Evolutionary conservation across 2,888 invertebrate species (phyloP).

Genomic region (Glaucopsyche alexis): DNA sequence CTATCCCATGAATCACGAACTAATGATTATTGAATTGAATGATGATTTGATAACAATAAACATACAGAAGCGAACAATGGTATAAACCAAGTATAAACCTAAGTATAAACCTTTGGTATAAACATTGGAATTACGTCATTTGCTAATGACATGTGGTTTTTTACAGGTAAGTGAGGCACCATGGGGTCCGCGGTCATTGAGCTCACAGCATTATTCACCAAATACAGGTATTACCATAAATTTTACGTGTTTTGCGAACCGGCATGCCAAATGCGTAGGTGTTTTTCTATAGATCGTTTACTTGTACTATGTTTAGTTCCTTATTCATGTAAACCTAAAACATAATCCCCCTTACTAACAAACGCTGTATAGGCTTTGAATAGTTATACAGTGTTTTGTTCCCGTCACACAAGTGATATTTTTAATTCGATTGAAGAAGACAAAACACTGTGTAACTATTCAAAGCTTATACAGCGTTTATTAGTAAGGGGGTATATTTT

Average conservation of each 20-base stretch:
- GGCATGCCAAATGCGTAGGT: background rate
- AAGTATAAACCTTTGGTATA: no score
- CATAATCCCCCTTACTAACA: no score
- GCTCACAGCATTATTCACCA: background rate
- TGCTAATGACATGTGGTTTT: constrained; percentile 8
- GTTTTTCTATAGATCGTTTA: constrained; percentile 5
- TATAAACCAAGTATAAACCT: no score
- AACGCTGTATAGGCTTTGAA: no score
- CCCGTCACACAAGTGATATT: no score
- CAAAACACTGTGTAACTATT: no score
- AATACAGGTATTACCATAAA: constrained; percentile 4
- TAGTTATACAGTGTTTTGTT: no score
- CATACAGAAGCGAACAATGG: background rate
- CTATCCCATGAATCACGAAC: background rate
- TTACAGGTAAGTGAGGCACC: constrained; percentile 15
- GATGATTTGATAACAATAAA: constrained; percentile 4
- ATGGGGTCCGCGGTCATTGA: background rate
- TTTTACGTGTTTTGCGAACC: background rate
- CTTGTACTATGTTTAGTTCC: background rate
- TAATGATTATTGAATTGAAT: background rate
- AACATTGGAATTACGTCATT: background rate
- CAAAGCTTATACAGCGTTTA: no score
- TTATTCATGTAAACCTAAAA: background rate
- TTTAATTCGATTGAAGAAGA: no score
- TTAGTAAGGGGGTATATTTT: background rate